Evolutionary conservation across 2,797 vertebrate species (phyloP).

Genomic region (Phataginus tricuspis): DNA sequence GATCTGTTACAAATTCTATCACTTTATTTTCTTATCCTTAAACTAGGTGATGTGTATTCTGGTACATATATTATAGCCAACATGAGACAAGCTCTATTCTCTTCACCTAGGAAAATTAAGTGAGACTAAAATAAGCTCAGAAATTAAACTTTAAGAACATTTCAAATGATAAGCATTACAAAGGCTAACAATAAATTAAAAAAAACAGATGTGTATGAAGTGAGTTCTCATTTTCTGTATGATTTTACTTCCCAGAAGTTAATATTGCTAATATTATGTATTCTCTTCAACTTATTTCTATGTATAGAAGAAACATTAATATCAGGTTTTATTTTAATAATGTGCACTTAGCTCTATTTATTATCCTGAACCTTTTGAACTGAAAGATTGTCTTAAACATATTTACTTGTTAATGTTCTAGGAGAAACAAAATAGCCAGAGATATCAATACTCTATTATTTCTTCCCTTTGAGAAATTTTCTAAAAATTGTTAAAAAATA

Average conservation of each 20-base stretch:
- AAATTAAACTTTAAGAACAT: neutral
- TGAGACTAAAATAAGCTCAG: neutral
- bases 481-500: neutral
- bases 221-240: neutral
- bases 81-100: neutral
- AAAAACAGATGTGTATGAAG: neutral
- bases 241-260: neutral
- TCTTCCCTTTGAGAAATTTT: neutral
- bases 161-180: neutral
- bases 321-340: constrained; percentile 8
- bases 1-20: neutral
- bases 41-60: neutral
- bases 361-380: neutral
- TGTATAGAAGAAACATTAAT: neutral
- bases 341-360: neutral
- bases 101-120: neutral
- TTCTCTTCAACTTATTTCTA: neutral
- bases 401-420: neutral
- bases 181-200: neutral
- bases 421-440: neutral
- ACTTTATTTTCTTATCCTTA: constrained; percentile 22
- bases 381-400: neutral
- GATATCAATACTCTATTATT: neutral
- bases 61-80: neutral
- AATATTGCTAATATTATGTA: neutral